Percentiles rank a stretch among this genome's conserved stretches.
Conservation (phyloP, 2,113 vertebrate species). For the Myiagra hebetior region DNA sequence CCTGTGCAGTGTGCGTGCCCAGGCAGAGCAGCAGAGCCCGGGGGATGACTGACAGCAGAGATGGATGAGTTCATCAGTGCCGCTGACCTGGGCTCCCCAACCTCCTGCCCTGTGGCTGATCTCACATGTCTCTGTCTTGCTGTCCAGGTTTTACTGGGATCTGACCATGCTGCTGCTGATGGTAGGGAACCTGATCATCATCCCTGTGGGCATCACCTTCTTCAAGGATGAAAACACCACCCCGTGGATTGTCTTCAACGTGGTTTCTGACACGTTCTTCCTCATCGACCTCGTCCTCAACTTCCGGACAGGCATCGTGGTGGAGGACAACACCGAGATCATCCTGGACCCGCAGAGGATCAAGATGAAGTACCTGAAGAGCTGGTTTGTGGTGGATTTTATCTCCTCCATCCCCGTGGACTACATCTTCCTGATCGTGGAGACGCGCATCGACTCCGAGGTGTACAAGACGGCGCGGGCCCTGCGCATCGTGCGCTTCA, state of each 20-base stretch:
- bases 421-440: conserved; percentile 99
- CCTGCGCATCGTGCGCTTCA: conserved; percentile 95
- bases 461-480: conserved; percentile 98
- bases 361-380: conserved; percentile 97
- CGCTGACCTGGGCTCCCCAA: background rate
- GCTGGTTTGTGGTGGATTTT: conserved; percentile 99
- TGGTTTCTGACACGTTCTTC: conserved; percentile 98
- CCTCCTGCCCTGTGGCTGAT: background rate
- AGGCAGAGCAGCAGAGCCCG: background rate
- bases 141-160: conserved; percentile 97
- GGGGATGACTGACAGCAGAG: background rate
- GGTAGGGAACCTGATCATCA: conserved; percentile 99
- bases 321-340: conserved; percentile 98
- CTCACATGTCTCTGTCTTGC: conserved; percentile 61
- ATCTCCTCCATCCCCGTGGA: conserved; percentile 98
- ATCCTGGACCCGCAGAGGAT: conserved; percentile 95
- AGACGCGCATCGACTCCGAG: conserved; percentile 96
- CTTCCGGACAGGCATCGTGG: conserved; percentile 97
- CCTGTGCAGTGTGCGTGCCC: background rate
- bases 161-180: conserved; percentile 98
- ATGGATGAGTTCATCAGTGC: background rate
- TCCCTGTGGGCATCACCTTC: conserved; percentile 98
- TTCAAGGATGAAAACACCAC: conserved; percentile 99
- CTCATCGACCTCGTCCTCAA: conserved; percentile 98
- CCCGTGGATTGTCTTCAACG: conserved; percentile 98